These are phyloP conservation scores for Rousettus madagascariensis DNA, from an alignment of 2,797 vertebrate species.

Conservation along the genomic window DNA sequence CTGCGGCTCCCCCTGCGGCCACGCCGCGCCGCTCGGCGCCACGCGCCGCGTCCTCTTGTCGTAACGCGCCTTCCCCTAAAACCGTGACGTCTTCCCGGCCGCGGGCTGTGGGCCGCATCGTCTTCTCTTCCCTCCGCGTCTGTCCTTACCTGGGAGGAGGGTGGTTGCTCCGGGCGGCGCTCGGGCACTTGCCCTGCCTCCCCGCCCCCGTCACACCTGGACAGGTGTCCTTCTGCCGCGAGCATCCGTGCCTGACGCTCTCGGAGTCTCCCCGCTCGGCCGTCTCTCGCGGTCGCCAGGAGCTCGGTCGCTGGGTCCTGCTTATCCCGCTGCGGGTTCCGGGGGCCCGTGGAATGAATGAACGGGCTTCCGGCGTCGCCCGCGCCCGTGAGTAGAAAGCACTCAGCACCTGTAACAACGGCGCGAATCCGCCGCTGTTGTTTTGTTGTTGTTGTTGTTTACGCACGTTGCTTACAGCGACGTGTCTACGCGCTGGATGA, in stretches of 20 bases:
- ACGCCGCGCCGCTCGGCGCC: too few relatives aligned
- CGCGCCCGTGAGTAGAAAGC: neutral
- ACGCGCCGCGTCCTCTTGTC: neutral
- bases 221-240: too few relatives aligned
- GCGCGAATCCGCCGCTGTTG: too few relatives aligned
- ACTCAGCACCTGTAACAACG: neutral
- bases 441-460: neutral
- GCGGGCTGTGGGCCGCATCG: neutral
- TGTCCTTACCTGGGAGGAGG: neutral
- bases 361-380: neutral
- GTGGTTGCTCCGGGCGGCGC: neutral
- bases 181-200: neutral
- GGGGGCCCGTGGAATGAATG: neutral
- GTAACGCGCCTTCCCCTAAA: neutral
- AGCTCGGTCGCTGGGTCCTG: too few relatives aligned
- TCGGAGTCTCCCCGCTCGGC: rapidly evolving
- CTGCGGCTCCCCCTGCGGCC: neutral
- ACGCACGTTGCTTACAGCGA: neutral
- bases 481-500: neutral
- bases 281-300: neutral
- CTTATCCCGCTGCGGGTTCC: rapidly evolving
- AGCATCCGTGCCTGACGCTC: neutral
- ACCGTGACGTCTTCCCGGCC: neutral
- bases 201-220: neutral
- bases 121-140: neutral